Conservation (phyloP, 2,113 vertebrate genomes). For the Dasypus novemcinctus region DNA sequence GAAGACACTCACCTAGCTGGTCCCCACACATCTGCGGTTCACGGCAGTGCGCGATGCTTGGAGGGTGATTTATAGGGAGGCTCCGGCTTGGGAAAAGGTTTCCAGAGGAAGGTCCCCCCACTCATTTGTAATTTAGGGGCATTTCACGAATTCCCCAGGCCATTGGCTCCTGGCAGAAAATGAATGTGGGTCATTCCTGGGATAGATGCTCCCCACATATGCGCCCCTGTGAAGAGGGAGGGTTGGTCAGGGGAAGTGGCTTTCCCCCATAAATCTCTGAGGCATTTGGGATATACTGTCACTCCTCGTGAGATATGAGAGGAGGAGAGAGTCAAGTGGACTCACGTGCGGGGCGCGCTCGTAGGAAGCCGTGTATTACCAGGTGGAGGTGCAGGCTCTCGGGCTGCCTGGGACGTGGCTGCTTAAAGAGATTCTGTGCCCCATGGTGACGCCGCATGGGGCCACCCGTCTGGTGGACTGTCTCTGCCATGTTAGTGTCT, state of each 20-base stretch:
- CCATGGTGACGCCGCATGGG: not conserved
- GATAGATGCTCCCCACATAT: conserved; percentile 62
- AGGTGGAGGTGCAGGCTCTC: conserved; percentile 23
- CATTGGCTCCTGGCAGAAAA: conserved; percentile 70
- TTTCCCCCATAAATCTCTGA: conserved; percentile 81
- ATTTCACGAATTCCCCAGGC: conserved; percentile 76
- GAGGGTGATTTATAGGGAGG: conserved; percentile 76
- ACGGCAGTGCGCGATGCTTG: conserved; percentile 18
- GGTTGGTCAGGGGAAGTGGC: conserved; percentile 68
- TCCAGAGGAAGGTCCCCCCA: conserved; percentile 54
- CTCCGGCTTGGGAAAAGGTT: conserved; percentile 39
- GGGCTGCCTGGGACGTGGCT: not conserved
- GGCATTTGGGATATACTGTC: conserved; percentile 76
- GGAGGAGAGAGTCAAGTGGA: conserved; percentile 53
- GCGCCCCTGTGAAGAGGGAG: conserved; percentile 72
- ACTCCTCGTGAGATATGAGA: conserved; percentile 76
- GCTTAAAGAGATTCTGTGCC: not conserved
- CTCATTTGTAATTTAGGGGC: conserved; percentile 83
- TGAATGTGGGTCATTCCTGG: conserved; percentile 71
- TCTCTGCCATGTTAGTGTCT: not conserved
- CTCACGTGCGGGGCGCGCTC: conserved; percentile 66
- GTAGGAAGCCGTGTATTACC: conserved; percentile 76
- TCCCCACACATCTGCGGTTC: conserved; percentile 41
- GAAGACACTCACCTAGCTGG: conserved; percentile 28
- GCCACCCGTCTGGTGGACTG: not conserved